Evolutionary conservation across 1,140 invertebrate genomes (phyloP).

Genomic region (Himalopsyche phryganea): DNA sequence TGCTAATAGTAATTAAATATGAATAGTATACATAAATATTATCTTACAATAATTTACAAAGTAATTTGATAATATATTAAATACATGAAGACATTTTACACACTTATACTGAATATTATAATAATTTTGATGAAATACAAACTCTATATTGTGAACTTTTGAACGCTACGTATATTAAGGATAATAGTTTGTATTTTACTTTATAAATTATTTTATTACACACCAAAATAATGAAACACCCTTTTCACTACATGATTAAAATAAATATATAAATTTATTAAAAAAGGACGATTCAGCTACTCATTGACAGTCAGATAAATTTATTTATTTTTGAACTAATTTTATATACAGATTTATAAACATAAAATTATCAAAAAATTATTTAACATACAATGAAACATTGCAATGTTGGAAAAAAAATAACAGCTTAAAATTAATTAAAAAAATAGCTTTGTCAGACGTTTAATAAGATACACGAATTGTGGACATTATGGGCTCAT

Average conservation of each 20-base stretch:
- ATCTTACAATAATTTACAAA: too few relatives aligned
- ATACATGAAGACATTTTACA: too few relatives aligned
- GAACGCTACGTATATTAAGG: too few relatives aligned
- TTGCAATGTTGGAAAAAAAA: neutral
- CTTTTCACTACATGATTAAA: conserved; percentile 6
- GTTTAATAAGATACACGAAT: conserved; percentile 6
- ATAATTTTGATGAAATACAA: too few relatives aligned
- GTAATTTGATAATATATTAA: too few relatives aligned
- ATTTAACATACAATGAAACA: neutral
- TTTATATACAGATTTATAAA: conserved; percentile 4
- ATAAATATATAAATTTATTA: conserved; percentile 9
- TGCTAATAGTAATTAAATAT: too few relatives aligned
- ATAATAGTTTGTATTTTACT: conserved; percentile 9
- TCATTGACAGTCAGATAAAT: conserved; percentile 18
- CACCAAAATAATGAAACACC: conserved; percentile 10
- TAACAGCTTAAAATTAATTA: neutral
- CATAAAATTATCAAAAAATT: neutral
- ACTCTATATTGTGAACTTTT: too few relatives aligned
- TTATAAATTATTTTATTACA: conserved; percentile 1
- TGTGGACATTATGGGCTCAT: conserved; percentile 32
- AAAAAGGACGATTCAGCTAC: conserved; percentile 13
- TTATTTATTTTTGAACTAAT: conserved; percentile 8
- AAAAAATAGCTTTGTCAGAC: neutral
- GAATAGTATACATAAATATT: too few relatives aligned
- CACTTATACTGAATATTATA: too few relatives aligned